Base-by-base conservation (phyloP, 2,797 vertebrate species). In the Rhinella marina region DNA sequence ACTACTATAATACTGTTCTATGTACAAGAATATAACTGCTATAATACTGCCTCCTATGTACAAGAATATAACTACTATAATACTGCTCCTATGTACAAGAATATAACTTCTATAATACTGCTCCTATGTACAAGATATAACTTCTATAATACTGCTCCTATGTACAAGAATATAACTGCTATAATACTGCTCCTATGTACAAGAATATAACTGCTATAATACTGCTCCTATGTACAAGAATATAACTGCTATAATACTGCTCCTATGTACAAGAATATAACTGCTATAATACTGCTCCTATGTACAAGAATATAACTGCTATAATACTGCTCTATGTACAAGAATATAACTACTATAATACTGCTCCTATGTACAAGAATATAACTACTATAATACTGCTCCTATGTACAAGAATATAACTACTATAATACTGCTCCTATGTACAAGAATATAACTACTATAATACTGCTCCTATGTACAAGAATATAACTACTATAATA, bases 21-120 rank as follows among this genome's bases (percentile, higher is more conserved):
- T 27, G n/a, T 66, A 25, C 62, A 66, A 29, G 66, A 29, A 70
- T 70, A 70, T 70, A 70, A 70, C 66, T 70, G 16, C 66, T 70
- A 70, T 70, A 70, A 70, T 70, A 70, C 66, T 70, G 25, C 66
- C 66, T 1, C 64, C 64, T 68, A 68, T 29, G 16, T 68, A 68
- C 64, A 68, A 68, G 64, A 68, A 68, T 68, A 68, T 68, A 68
- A 68, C 64, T 68, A 68, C 64, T 68, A 68, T 68, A 68, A 29
- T 68, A 68, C 64, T 68, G 12, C 64, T 1, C 64, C 25, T 68
- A 68, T 68, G 6, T 68, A 68, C 64, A 68, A 29, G 64, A 68
- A 68, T 68, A 68, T 68, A 68, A 68, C 64, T 64, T 25, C 62
- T 64, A 64, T 68, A 68, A 27, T 68, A 68, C 64, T 68, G 64